Base-by-base conservation (phyloP, 2,113 vertebrate species). In the Acanthochromis polyacanthus region DNA sequence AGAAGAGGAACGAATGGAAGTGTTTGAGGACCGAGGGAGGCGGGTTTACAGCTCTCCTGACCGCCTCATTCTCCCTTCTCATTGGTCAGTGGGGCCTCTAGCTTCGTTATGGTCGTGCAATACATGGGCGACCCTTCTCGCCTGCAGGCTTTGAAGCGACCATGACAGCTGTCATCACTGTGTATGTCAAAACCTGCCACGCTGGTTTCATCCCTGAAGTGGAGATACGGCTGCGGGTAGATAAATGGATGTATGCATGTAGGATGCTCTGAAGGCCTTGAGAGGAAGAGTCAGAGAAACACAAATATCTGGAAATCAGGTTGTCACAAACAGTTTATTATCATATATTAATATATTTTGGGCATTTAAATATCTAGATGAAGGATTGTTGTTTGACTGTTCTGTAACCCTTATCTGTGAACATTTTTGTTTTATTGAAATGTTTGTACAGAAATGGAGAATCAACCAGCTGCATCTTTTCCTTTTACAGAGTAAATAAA, bases 131-230 rank as follows among this genome's bases (percentile, higher is more conserved):
- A 81, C 83, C 83, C 73, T 75, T 67, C 77, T 85, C 28, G 38
- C 57, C 64, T 66, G 36, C 70, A 65, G 85, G 28, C 14, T 75
- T 62, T 83, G 78, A 85, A 91, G 86, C 88, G 30, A 20, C 69
- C 38, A 45, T 88, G 93, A 93, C 92, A 85, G 87, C 89, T 93
- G 92, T 93, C 91, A 90, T 83, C 81, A 80, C 80, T 74, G 20
- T 11, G 71, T 59, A 93, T n/a, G 59, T 95, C 91, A 91, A 76
- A 84, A 84, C 71, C 70, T 77, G 75, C 73, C 72, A 80, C 0
- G 28, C 7, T 28, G 15, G 61, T 71, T 78, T 84, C 56, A 15
- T 22, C 51, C 40, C 58, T 46, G 1, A 7, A 75, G 60, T 65
- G 20, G 40, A 70, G 74, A 81, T 23, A 19, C 50, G 67, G 56